phyloP scores from a whole-genome alignment of 1,140 invertebrate genomes.

The Diabrotica virgifera region DNA sequence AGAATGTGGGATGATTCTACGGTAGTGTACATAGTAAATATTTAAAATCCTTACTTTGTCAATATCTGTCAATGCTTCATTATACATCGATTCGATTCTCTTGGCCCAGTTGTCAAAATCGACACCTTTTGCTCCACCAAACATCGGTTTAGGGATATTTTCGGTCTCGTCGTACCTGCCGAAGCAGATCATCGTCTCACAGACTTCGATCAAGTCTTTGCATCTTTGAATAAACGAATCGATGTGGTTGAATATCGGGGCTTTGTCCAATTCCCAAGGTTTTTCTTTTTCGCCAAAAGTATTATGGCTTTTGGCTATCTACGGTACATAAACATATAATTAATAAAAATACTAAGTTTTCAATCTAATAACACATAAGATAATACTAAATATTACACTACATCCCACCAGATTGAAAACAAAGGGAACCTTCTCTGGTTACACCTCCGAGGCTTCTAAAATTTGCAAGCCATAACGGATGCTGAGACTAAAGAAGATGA shows the following conservation, averaged over 20 bases:
- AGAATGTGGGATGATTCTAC: too few species aligned
- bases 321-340: neutral
- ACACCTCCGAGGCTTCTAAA: too few species aligned
- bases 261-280: conserved; percentile 72
- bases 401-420: too few species aligned
- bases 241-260: conserved; percentile 80
- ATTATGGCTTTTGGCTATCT: conserved; percentile 38
- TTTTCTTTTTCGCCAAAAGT: conserved; percentile 30
- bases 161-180: conserved; percentile 66
- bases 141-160: conserved; percentile 57
- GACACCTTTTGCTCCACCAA: conserved; percentile 64
- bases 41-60: conserved; percentile 44
- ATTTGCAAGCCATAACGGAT: too few species aligned
- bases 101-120: conserved; percentile 69
- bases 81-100: conserved; percentile 73
- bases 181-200: conserved; percentile 73
- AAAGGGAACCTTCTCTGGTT: too few species aligned
- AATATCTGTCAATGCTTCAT: conserved; percentile 61
- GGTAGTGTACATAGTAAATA: neutral
- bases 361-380: too few species aligned
- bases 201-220: conserved; percentile 81
- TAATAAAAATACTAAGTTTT: too few species aligned
- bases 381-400: too few species aligned
- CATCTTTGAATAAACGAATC: conserved; percentile 82
- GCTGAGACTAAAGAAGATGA: too few species aligned